These are phyloP conservation scores for Cenopis cana DNA, from an alignment of 2,888 invertebrate species.

Conservation along the genomic window DNA sequence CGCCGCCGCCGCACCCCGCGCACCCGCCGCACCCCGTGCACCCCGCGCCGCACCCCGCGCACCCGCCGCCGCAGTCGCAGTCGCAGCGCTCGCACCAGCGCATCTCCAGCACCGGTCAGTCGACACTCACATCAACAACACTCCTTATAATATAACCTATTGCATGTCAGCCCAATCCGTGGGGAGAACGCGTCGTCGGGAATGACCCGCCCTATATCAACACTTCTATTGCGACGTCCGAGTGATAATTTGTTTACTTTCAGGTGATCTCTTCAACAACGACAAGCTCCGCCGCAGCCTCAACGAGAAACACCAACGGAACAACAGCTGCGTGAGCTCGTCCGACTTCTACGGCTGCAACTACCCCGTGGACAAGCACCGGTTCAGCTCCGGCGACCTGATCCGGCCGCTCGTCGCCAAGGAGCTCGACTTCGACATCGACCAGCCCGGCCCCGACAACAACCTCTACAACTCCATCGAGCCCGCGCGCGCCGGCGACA, in stretches of 20 bases:
- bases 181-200: too few relatives aligned
- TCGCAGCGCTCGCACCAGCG: slow-evolving; percentile 63
- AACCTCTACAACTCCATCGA: slow-evolving; percentile 78
- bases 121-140: too few relatives aligned
- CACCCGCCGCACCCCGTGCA: slow-evolving; percentile 46
- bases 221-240: too few relatives aligned
- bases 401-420: slow-evolving; percentile 78
- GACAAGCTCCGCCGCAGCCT: slow-evolving; percentile 80
- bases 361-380: slow-evolving; percentile 81
- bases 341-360: slow-evolving; percentile 84
- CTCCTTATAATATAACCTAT: neutral
- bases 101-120: slow-evolving; percentile 78
- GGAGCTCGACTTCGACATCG: slow-evolving; percentile 77
- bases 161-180: too few relatives aligned
- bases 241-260: neutral
- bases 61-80: slow-evolving; percentile 75
- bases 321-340: slow-evolving; percentile 82
- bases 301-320: slow-evolving; percentile 82
- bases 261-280: slow-evolving; percentile 80
- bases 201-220: too few relatives aligned
- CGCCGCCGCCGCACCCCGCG: slow-evolving; percentile 89
- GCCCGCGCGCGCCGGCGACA: neutral
- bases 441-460: slow-evolving; percentile 66
- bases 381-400: slow-evolving; percentile 80
- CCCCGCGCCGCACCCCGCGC: slow-evolving; percentile 30